Evolutionary conservation across 2,113 vertebrate genomes (phyloP).

Genomic region (Eublepharis macularius): DNA sequence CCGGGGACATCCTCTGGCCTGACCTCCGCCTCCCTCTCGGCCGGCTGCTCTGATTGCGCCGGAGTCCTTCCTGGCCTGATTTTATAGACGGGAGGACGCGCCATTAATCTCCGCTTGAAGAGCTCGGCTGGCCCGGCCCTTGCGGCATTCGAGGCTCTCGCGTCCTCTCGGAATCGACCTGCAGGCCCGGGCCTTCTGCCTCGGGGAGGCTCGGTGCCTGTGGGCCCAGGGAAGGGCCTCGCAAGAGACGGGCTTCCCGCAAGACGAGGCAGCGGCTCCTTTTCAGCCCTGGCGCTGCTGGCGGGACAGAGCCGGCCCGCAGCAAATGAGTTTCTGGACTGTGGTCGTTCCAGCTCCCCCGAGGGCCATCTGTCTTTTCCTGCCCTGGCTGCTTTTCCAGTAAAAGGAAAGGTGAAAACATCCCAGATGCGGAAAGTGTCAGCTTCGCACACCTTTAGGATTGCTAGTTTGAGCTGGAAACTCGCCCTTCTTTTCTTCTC

Average conservation of each 20-base stretch:
- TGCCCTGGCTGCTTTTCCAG: background rate
- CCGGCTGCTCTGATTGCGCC: constrained; percentile 84
- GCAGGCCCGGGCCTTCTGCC: too few species aligned
- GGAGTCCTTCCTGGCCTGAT: constrained; percentile 89
- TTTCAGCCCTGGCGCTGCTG: background rate
- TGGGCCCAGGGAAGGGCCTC: background rate
- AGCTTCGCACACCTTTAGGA: background rate
- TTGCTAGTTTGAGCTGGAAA: background rate
- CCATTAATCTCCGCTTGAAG: background rate
- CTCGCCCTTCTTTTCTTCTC: background rate
- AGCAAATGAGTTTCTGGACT: background rate
- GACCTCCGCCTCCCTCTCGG: constrained; percentile 79
- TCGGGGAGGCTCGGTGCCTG: too few species aligned
- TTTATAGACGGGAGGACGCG: constrained; percentile 67
- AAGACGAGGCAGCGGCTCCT: background rate
- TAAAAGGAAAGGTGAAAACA: background rate
- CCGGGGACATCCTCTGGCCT: constrained; percentile 77
- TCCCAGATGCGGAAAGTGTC: background rate
- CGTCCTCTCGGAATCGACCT: too few species aligned
- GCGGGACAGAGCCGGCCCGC: background rate
- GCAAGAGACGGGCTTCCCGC: background rate
- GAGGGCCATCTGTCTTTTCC: background rate
- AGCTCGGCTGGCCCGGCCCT: too few species aligned
- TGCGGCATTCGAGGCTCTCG: too few species aligned
- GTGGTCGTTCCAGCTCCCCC: background rate